Percentiles rank a stretch among this genome's conserved stretches.
phyloP scores from a whole-genome alignment of 2,797 vertebrate species.

The Coregonus sp. region DNA sequence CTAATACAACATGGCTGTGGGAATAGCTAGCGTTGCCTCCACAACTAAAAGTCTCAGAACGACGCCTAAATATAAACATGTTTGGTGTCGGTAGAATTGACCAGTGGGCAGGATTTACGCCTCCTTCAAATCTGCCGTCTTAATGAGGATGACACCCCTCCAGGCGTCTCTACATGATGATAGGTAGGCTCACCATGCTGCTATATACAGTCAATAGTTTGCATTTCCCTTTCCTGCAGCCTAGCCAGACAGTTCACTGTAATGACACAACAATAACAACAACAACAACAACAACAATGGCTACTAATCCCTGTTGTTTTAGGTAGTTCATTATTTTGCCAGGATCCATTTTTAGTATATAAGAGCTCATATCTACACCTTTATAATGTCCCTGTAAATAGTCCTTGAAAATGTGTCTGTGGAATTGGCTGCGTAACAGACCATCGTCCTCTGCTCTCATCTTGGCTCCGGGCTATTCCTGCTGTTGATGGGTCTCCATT shows the following conservation, averaged over 20 bases:
- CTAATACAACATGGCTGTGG: slow-evolving; percentile 67
- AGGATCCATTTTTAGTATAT: no score
- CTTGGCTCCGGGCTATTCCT: slow-evolving; percentile 71
- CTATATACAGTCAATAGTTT: slow-evolving; percentile 13
- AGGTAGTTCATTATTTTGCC: background rate
- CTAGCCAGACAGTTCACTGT: background rate
- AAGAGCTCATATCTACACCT: slow-evolving; percentile 5
- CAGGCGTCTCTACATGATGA: slow-evolving; percentile 33
- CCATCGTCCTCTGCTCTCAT: slow-evolving; percentile 48
- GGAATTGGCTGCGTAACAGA: no score
- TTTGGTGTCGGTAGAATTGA: slow-evolving; percentile 61
- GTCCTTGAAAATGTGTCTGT: slow-evolving; percentile 50
- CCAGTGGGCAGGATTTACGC: slow-evolving; percentile 40
- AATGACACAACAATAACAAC: background rate
- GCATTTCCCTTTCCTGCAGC: background rate
- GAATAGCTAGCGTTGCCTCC: slow-evolving; percentile 56
- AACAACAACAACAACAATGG: background rate
- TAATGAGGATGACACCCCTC: slow-evolving; percentile 27
- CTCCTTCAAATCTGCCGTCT: slow-evolving; percentile 35
- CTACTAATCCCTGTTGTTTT: background rate
- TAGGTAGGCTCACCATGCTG: slow-evolving; percentile 49
- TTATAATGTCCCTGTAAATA: slow-evolving; percentile 46
- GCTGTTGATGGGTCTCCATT: slow-evolving; percentile 74
- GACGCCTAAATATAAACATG: slow-evolving; percentile 63
- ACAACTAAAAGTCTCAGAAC: slow-evolving; percentile 46